Base-by-base conservation (phyloP, 2,888 invertebrate genomes). In the Selenia dentaria region DNA sequence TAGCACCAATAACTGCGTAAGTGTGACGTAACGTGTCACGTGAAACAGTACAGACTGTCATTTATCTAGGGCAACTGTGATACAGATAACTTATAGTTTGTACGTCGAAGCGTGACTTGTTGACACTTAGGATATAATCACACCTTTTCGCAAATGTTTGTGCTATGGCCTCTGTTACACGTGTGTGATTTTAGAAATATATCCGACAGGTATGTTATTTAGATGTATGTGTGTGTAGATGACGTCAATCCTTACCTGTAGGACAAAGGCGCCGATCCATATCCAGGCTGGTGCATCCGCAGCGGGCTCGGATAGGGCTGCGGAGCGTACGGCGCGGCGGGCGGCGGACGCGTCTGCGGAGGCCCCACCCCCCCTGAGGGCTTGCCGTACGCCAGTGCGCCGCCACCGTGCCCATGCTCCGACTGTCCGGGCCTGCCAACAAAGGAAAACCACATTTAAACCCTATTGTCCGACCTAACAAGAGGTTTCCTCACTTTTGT, bases 371-470 rank as follows among this genome's bases (percentile, higher is more conserved):
- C 80, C 77, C 83, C 71, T 74, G 76, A 67, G 74, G 79, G 82
- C 76, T 84, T 84, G 67, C 83, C 86, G 83, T 84, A 84, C 69
- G 84, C 81, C 85, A 84, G 81, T 70, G 83, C 81, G 76, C 79
- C 81, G 71, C 78, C 81, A 70, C 75, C 79, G 79, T 72, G 71
- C 71, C 83, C 83, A 85, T 86, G 87, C 68, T 89, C 88, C 74
- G 84, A 77, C 71, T 87, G 87, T 74, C 88, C 88, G 83, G 88
- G 79, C 86, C 88, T 89, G 71, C 6, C 37, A 37, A 59, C 61
- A 69, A 70, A 1, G 14, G 14, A 35, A 33, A 42, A 47, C 16
- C 1, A 4, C 3, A 6, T 11, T 27, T 18, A 27, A 25, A 6
- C 14, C 4, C 16, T 14, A 20, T 32, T 32, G 6, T 20, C 16